Evolutionary conservation across 2,113 vertebrate genomes (phyloP).

Genomic region (Callipepla californica): DNA sequence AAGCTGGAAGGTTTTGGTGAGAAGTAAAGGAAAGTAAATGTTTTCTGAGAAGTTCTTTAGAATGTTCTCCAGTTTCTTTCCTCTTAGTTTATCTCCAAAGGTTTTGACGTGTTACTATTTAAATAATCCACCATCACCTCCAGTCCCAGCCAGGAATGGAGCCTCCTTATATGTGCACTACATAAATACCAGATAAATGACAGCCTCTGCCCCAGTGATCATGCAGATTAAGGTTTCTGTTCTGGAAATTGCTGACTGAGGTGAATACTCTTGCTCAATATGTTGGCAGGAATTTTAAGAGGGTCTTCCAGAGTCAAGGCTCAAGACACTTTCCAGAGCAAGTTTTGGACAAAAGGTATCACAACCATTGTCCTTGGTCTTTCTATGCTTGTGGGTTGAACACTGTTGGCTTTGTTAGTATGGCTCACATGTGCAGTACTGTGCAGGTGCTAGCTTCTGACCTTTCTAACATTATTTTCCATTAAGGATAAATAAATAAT

Average conservation of each 20-base stretch:
- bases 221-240: neutral
- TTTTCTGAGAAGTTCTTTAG: neutral
- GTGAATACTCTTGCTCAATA: neutral
- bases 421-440: neutral
- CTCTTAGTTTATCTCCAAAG: neutral
- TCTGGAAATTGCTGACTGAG: neutral
- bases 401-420: neutral
- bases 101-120: neutral
- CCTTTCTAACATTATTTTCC: conserved; percentile 15
- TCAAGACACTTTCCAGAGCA: neutral
- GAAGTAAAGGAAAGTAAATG: neutral
- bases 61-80: neutral
- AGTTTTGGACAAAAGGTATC: neutral
- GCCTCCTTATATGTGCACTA: neutral
- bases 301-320: neutral
- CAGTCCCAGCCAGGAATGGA: neutral
- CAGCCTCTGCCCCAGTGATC: neutral
- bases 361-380: neutral
- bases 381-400: neutral
- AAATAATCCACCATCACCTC: neutral
- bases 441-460: conserved; percentile 33
- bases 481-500: conserved; percentile 36
- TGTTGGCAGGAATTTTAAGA: neutral
- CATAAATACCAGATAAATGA: neutral
- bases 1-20: neutral